Base-by-base conservation (phyloP, 1,140 invertebrate species). In the Lepidurus apus region DNA sequence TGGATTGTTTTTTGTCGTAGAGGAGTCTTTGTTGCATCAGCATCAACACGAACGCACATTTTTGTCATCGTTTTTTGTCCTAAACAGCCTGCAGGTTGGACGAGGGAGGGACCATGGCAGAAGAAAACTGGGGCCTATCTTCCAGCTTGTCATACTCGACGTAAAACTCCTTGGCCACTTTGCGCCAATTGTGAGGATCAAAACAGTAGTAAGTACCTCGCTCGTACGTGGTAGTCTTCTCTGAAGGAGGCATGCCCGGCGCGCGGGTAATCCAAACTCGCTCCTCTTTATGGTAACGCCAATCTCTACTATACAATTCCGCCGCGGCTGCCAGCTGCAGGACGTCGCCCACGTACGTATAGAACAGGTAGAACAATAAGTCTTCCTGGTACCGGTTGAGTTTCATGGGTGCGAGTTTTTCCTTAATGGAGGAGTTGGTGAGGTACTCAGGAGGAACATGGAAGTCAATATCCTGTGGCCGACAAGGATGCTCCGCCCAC, bases 231-330 rank as follows among this genome's bases (percentile, higher is more conserved):
- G 90, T 90, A 81, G 95, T 97, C 87, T 98, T 98, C 86, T 98
- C 95, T 80, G 94, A 89, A 81, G 95, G 91, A 80, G 92, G 92
- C 87, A 95, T 91, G 81, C 96, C 95, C 79, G 95, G 95, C 82
- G 95, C 96, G 87, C 98, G 92, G 81, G 96, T 99, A 85, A 99
- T 96, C 98, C 98, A 99, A 82, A 98, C 93, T 86, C 97, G 94
- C 85, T 99, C 97, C 84, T 98, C 96, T 88, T 94, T 98, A 86
- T 99, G 97, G 89, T 97, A 99, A 87, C 98, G 90, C 98, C 98
- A 99, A 84, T 99, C 97, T 85, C 97, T 90, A 86, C 91, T 94
- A 85, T 98, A 99, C 96, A 99, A 88, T 91, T 99, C 97, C 81
- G 92, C 91, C 81, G 97, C 97, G 77, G 96, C 97, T 81, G 94